phyloP scores from a whole-genome alignment of 2,888 invertebrate genomes.

The Cetonia aurata region DNA sequence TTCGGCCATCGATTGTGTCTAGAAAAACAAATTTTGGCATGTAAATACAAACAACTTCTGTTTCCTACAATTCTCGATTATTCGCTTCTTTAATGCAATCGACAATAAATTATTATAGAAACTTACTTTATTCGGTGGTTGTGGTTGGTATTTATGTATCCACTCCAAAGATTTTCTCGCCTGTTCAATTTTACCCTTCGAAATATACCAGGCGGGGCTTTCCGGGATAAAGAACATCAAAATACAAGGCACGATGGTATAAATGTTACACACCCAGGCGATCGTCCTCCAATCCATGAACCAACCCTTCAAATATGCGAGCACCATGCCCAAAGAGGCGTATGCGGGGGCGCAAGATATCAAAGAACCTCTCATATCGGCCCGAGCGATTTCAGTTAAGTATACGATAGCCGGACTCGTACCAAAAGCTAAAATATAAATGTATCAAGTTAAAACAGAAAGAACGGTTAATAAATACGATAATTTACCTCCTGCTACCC shows the following conservation, averaged over 20 bases:
- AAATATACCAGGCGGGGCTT: slow-evolving; percentile 73
- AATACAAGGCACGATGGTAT: slow-evolving; percentile 68
- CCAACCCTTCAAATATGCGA: slow-evolving; percentile 71
- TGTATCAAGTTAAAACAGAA: not conserved
- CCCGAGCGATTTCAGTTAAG: slow-evolving; percentile 73
- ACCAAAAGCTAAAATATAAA: slow-evolving; percentile 66
- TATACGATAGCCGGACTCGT: slow-evolving; percentile 74
- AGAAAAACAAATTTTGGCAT: slow-evolving; percentile 46
- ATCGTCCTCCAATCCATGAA: slow-evolving; percentile 70
- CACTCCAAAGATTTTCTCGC: slow-evolving; percentile 69
- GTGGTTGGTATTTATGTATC: slow-evolving; percentile 67
- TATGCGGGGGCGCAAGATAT: slow-evolving; percentile 72
- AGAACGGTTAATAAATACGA: not conserved
- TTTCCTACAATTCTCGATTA: too few relatives aligned
- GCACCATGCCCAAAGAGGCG: slow-evolving; percentile 73
- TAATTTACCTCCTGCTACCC: slow-evolving; percentile 68
- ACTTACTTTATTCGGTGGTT: slow-evolving; percentile 64
- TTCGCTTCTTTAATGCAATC: too few relatives aligned
- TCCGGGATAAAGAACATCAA: slow-evolving; percentile 70
- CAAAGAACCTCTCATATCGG: slow-evolving; percentile 72
- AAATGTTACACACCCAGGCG: slow-evolving; percentile 70
- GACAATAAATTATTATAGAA: too few relatives aligned
- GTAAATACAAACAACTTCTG: too few relatives aligned
- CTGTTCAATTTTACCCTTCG: slow-evolving; percentile 69
- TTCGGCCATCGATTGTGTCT: slow-evolving; percentile 68